Evolutionary conservation across 2,113 vertebrate species (phyloP).

Genomic region (Malurus alboscapulatus): DNA sequence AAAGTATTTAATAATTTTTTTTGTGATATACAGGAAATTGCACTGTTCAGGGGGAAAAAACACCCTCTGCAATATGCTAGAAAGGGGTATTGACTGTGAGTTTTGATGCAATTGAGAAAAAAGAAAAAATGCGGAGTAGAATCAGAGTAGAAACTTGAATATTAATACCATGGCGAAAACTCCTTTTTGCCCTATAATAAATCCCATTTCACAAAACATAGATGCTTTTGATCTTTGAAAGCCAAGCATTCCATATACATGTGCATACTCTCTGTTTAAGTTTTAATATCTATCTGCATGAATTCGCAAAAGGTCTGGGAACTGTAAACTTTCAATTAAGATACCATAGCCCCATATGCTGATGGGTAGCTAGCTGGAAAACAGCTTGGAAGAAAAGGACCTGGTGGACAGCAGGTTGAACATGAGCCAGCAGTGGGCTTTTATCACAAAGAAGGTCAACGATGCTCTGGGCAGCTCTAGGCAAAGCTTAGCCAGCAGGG

Average conservation of each 20-base stretch:
- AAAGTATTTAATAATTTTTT: neutral
- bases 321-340: neutral
- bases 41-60: neutral
- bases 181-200: neutral
- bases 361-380: neutral
- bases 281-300: neutral
- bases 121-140: neutral
- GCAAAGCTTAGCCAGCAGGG: fast-evolving
- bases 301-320: neutral
- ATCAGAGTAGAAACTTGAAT: neutral
- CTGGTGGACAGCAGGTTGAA: neutral
- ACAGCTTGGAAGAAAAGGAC: neutral
- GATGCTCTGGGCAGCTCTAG: fast-evolving
- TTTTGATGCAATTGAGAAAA: neutral
- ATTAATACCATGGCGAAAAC: fast-evolving
- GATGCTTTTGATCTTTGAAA: neutral
- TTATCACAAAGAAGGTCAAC: neutral
- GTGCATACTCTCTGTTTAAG: neutral
- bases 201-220: neutral
- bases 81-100: neutral
- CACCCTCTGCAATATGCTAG: neutral
- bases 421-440: neutral
- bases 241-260: neutral
- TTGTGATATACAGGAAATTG: neutral
- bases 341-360: neutral